Conservation (phyloP, 2,888 invertebrate species). For the Drosophila recens region DNA sequence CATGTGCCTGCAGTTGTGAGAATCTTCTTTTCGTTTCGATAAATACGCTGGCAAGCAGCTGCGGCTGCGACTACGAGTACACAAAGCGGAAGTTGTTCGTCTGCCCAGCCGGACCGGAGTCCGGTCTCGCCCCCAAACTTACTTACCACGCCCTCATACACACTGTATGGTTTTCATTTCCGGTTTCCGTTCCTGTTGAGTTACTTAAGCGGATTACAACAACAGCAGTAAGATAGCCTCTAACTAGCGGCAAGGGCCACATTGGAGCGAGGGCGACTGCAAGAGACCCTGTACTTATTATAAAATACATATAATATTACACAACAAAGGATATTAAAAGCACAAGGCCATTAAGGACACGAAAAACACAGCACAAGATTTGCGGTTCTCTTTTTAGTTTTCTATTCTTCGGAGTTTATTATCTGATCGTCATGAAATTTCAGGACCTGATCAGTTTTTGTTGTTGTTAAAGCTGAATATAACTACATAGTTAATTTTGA, state of each 20-base stretch:
- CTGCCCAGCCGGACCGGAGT: slow-evolving; percentile 46
- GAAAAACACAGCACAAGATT: too few species aligned
- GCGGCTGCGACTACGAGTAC: slow-evolving; percentile 37
- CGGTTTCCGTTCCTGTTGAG: slow-evolving; percentile 77
- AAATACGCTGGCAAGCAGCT: slow-evolving; percentile 10
- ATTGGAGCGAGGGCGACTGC: background rate
- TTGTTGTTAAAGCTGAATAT: too few species aligned
- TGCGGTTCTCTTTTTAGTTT: too few species aligned
- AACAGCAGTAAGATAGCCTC: slow-evolving; percentile 36
- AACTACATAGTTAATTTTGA: too few species aligned
- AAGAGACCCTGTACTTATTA: background rate
- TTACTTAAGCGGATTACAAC: slow-evolving; percentile 80
- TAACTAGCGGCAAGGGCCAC: slow-evolving; percentile 2
- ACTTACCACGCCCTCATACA: slow-evolving; percentile 44
- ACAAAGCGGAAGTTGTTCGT: slow-evolving; percentile 66
- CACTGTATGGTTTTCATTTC: slow-evolving; percentile 80
- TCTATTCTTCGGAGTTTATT: too few species aligned
- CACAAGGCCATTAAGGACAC: too few species aligned
- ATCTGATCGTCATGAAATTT: too few species aligned
- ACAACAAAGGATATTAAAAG: too few species aligned
- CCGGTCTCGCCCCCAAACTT: slow-evolving; percentile 26
- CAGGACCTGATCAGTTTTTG: too few species aligned
- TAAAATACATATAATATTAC: too few species aligned
- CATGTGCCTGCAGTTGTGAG: slow-evolving; percentile 18
- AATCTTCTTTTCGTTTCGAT: slow-evolving; percentile 11